phyloP scores from a whole-genome alignment of 2,113 vertebrate genomes.

The Xenus cinereus region DNA sequence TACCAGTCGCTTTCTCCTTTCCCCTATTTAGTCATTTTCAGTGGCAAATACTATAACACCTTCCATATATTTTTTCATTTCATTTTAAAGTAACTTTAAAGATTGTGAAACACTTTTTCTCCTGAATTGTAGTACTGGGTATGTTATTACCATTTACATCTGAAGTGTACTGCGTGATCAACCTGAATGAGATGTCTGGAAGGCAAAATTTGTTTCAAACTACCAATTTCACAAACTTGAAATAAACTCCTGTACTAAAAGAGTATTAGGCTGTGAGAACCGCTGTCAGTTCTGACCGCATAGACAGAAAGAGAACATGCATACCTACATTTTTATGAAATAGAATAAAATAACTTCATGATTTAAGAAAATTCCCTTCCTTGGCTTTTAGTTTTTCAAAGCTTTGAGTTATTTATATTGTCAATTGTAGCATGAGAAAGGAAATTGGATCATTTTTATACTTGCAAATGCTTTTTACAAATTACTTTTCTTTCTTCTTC shows the following conservation, averaged over 20 bases:
- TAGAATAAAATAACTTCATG: neutral
- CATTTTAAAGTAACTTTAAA: neutral
- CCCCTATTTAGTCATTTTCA: neutral
- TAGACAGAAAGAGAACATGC: neutral
- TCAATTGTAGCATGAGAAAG: neutral
- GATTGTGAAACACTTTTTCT: neutral
- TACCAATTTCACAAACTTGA: neutral
- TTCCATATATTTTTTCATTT: neutral
- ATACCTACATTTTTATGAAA: neutral
- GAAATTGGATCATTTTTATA: neutral
- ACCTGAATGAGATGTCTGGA: neutral
- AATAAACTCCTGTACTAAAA: neutral
- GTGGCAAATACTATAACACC: neutral
- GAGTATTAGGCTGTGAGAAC: neutral
- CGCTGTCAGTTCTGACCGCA: neutral
- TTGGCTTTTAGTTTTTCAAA: neutral
- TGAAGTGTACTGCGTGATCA: neutral
- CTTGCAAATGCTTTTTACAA: neutral
- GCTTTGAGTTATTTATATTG: neutral
- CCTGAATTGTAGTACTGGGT: neutral
- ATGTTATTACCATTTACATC: neutral
- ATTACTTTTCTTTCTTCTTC: neutral
- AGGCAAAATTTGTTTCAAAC: neutral
- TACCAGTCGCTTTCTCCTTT: neutral
- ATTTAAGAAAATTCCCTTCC: neutral